Evolutionary conservation across 2,113 vertebrate genomes (phyloP).

Genomic region (Hiodon tergisus): DNA sequence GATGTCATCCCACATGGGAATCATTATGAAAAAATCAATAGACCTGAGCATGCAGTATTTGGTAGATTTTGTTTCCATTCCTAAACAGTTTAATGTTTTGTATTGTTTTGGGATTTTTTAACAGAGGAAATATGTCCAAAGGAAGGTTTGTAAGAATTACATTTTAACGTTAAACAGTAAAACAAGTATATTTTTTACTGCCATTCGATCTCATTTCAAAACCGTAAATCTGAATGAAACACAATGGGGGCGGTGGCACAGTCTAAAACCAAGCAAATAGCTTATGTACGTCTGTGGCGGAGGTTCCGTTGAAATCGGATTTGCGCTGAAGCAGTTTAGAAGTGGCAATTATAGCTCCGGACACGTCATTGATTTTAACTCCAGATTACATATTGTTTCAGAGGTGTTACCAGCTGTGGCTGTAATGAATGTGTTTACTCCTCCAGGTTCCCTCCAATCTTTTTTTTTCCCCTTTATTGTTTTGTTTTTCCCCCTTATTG

Average conservation of each 20-base stretch:
- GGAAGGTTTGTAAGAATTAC: too few species aligned
- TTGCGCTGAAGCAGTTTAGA: slow-evolving; percentile 68
- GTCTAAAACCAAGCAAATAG: neutral
- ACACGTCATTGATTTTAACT: slow-evolving; percentile 73
- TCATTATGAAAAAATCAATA: too few species aligned
- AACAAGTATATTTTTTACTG: too few species aligned
- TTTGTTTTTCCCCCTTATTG: neutral
- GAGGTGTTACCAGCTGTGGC: slow-evolving; percentile 46
- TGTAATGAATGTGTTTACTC: slow-evolving; percentile 31
- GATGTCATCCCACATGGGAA: too few species aligned
- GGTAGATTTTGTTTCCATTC: too few species aligned
- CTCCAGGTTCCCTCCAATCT: neutral
- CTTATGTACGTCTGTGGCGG: neutral
- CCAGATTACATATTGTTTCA: slow-evolving; percentile 68
- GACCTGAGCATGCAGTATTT: too few species aligned
- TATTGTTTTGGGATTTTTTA: too few species aligned
- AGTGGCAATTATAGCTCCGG: slow-evolving; percentile 71
- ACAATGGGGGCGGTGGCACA: too few species aligned
- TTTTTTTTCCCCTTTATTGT: neutral
- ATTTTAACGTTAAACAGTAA: too few species aligned
- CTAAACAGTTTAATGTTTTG: too few species aligned
- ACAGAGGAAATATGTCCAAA: too few species aligned
- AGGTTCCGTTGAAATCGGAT: slow-evolving; percentile 24
- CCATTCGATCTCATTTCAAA: neutral
- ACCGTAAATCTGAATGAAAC: too few species aligned